These are phyloP conservation scores for Octopus sinensis DNA, from an alignment of 1,140 invertebrate genomes.

Conservation along the genomic window DNA sequence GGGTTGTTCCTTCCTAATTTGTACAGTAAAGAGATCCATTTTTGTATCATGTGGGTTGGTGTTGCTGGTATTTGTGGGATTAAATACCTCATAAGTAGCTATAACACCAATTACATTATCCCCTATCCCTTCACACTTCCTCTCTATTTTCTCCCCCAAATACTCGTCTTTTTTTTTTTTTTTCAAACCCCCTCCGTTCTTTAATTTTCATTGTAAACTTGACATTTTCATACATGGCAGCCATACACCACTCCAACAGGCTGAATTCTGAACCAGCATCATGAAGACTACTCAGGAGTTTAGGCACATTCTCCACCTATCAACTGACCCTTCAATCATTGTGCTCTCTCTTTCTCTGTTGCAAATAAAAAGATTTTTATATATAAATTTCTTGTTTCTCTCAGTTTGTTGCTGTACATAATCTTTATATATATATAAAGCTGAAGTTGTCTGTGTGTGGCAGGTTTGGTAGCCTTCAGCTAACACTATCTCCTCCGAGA, in stretches of 20 bases:
- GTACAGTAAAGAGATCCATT: too few species aligned
- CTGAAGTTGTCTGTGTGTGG: too few species aligned
- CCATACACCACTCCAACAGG: not conserved
- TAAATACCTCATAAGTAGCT: too few species aligned
- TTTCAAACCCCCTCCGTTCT: not conserved
- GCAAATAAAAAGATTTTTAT: constrained; percentile 9
- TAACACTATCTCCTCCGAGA: too few species aligned
- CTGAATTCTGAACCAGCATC: constrained; percentile 10
- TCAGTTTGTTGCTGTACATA: too few species aligned
- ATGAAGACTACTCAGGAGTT: constrained; percentile 1
- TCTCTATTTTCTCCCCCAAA: not conserved
- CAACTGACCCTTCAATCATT: constrained; percentile 9
- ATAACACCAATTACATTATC: too few species aligned
- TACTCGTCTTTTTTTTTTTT: not conserved
- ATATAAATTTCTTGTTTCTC: not conserved
- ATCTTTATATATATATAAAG: too few species aligned
- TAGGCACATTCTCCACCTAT: constrained; percentile 4
- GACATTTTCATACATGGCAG: constrained; percentile 9
- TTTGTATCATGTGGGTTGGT: too few species aligned
- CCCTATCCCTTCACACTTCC: too few species aligned
- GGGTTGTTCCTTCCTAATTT: too few species aligned
- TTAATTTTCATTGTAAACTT: constrained; percentile 8
- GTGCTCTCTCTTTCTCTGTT: constrained; percentile 10
- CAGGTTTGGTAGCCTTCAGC: too few species aligned
- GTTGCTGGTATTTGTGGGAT: too few species aligned